Conservation (phyloP, 2,113 vertebrate genomes). For the Paramisgurnus dabryanus region DNA sequence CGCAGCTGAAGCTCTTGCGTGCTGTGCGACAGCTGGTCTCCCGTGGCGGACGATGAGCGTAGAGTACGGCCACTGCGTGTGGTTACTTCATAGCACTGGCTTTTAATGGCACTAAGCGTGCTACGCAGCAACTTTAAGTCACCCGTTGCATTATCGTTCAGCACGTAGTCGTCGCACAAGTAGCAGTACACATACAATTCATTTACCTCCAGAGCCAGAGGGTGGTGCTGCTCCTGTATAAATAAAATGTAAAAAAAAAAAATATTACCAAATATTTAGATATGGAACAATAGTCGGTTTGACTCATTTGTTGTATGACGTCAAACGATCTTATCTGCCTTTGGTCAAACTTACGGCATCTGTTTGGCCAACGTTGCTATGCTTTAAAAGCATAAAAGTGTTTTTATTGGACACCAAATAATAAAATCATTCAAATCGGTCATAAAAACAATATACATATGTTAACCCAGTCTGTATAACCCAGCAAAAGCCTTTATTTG, state of each 20-base stretch:
- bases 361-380: too few relatives aligned
- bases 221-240: slow-evolving; percentile 82
- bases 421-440: too few relatives aligned
- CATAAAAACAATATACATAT: too few relatives aligned
- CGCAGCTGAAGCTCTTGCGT: slow-evolving; percentile 83
- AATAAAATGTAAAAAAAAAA: neutral
- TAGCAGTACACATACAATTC: slow-evolving; percentile 98
- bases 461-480: too few relatives aligned
- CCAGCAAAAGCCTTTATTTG: too few relatives aligned
- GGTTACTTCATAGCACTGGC: slow-evolving; percentile 55
- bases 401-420: too few relatives aligned
- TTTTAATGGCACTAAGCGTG: slow-evolving; percentile 84
- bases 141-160: slow-evolving; percentile 95
- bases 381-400: too few relatives aligned
- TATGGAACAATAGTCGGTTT: too few relatives aligned
- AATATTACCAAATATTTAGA: neutral
- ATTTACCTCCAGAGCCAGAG: slow-evolving; percentile 93
- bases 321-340: too few relatives aligned
- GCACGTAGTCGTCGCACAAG: slow-evolving; percentile 93
- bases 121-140: slow-evolving; percentile 93
- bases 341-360: too few relatives aligned
- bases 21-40: slow-evolving; percentile 69
- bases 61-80: slow-evolving; percentile 81
- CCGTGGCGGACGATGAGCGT: slow-evolving; percentile 77
- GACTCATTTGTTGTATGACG: too few relatives aligned